Evolutionary conservation across 2,113 vertebrate genomes (phyloP), one percentile per base, ranked within the genome.

Genomic region (Zeus faber): DNA sequence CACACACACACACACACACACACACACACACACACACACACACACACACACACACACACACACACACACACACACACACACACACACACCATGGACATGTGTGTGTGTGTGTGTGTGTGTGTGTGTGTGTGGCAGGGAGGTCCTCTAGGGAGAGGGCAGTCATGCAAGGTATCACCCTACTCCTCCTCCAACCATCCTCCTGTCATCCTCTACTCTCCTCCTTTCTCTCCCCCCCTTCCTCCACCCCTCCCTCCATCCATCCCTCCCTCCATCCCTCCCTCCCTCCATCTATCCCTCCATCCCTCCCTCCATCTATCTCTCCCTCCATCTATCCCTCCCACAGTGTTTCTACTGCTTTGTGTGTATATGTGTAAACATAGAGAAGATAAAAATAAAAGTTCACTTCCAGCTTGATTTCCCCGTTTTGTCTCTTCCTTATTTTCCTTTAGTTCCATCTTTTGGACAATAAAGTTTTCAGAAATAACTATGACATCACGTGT

Each of bases 51-150:
- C n/a, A n/a, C n/a, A n/a, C n/a, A n/a, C n/a, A n/a, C n/a, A n/a
- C n/a, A n/a, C n/a, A n/a, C n/a, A n/a, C n/a, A n/a, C n/a, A 76
- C 79, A 81, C 80, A 80, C 84, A 86, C 84, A 79, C 80, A 77
- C 78, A 75, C 78, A 83, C 78, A 69, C 11, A 14, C 37, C 37
- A 13, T 16, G 39, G 7, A n/a, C 17, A n/a, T 41, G 39, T 41
- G 39, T 41, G 39, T 41, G 39, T 41, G 39, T 41, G 39, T 41
- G 16, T 48, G 22, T 55, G 65, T 48, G 46, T 26, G 46, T 48
- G 46, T 48, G 46, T 26, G 24, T 64, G 70, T 61, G 79, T 14
- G 50, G 40, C 45, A 40, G 47, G 57, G n/a, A n/a, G 44, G 49
- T 67, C 61, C 71, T 76, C 79, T 53, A 68, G 81, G 84, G 71